Percentiles rank a stretch among this genome's conserved stretches.
Conservation (phyloP, 2,797 vertebrate species). For the Sebastes baramenuke region DNA sequence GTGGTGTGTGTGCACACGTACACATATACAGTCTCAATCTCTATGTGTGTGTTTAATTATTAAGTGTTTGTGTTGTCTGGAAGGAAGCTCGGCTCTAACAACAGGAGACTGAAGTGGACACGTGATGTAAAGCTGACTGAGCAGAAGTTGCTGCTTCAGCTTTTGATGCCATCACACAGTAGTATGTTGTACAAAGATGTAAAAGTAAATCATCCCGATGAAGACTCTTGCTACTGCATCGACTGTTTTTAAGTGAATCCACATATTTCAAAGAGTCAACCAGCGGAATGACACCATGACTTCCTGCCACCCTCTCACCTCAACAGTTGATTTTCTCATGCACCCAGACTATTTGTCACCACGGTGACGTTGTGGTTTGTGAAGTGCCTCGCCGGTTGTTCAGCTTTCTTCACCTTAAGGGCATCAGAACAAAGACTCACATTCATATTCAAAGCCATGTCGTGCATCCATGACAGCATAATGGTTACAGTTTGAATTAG, state of each 20-base stretch:
- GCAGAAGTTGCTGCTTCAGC: not conserved
- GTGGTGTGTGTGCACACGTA: not conserved
- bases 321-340: not conserved
- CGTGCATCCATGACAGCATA: constrained; percentile 16
- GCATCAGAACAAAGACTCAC: constrained; percentile 61
- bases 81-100: not conserved
- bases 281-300: not conserved
- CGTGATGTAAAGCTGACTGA: not conserved
- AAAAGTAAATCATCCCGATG: too few relatives aligned
- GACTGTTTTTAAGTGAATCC: not conserved
- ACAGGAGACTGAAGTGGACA: constrained; percentile 1
- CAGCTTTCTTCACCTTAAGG: constrained; percentile 47
- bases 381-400: constrained; percentile 15
- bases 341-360: constrained; percentile 26
- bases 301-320: not conserved
- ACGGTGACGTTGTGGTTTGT: constrained; percentile 16
- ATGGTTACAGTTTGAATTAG: constrained; percentile 47
- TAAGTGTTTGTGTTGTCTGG: constrained; percentile 30
- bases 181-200: not conserved
- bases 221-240: too few relatives aligned
- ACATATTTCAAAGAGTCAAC: not conserved
- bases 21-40: not conserved
- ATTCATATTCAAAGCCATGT: constrained; percentile 40
- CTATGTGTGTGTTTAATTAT: constrained; percentile 44
- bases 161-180: not conserved